Evolutionary conservation across 2,797 vertebrate species (phyloP), one percentile per base, ranked within the genome.

Genomic region (Nannoperca obscura): DNA sequence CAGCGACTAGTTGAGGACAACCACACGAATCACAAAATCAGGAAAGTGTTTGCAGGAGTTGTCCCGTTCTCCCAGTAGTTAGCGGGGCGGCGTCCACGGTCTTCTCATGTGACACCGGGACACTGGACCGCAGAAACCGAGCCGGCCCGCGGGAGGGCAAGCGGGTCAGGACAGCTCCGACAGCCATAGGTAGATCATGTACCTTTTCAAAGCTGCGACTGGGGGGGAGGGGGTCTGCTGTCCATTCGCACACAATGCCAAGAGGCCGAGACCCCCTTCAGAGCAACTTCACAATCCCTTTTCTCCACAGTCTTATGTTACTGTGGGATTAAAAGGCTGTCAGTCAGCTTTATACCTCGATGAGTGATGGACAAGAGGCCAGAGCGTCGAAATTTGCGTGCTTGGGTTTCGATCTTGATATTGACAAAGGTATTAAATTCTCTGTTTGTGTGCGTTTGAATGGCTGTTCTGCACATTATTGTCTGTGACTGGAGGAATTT

Each of bases 41-140:
- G 61, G 73, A 59, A 46, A 15, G 6, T 0, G 30, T 57, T 0
- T 59, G 68, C 63, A 63, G 46, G 66, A 46, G 2, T n/a, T 0
- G 60, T 71, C 57, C 60, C 2, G 11, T 57, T 49, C 27, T 55
- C 74, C 52, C 67, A 70, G 55, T 69, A 80, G 67, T 88, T 66
- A 75, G 62, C 63, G 30, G 30, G 73, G 38, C 54, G 17, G 69
- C 40, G 22, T 67, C 60, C 36, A 4, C 20, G 13, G 64, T 0
- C 60, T 82, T 94, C 90, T 94, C 92, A 81, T 78, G 85, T 94
- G 88, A 92, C 93, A 80, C 40, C 46, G 15, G 57, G 74, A 86
- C 89, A 78, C 88, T 86, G 84, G 89, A 85, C 78, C 61, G 73
- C 65, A 85, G 94, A 94, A 94, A 93, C 90, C 7, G 82, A 92